Base-by-base conservation (phyloP, 2,797 vertebrate species). In the Cyclopterus lumpus region DNA sequence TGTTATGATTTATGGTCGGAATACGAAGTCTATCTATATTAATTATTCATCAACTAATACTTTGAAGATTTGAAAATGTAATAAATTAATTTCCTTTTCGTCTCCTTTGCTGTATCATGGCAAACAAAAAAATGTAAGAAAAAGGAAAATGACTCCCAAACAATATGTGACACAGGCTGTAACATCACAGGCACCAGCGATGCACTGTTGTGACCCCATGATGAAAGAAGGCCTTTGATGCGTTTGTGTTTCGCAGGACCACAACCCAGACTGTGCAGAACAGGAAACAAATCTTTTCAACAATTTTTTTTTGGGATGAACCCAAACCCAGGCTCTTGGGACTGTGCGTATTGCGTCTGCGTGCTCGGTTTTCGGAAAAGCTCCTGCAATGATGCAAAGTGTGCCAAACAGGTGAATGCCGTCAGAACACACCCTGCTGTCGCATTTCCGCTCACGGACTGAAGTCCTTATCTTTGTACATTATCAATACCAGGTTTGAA, bases 161-260 rank as follows among this genome's bases (percentile, higher is more conserved):
- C 30, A 34, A 1, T n/a, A 34, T 34, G 32, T 58, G 1, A 11
- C 15, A n/a, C 32, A 62, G 49, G 53, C 16, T 65, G 8, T 68
- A 30, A 57, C 46, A 48, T 57, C n/a, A 30, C 68, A 81, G 69
- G 53, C 81, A 80, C 65, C 73, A 55, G 61, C 67, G 67, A 86
- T 79, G 80, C 40, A 69, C 80, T 66, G 24, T 7, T 75, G 4
- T 75, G 79, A 85, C 73, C 78, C 69, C 79, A 59, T 0, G 67
- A 84, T 88, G 80, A 94, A 92, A 90, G 77, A 73, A 55, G 63
- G 62, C 38, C 91, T 94, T 94, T 94, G 93, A 93, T 83, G 91
- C 79, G 34, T 90, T 93, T 92, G 89, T 91, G 71, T 90, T 90
- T 76, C 75, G 68, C 42, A 32, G 72, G 78, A 84, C 79, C 78